Percentiles rank a stretch among this genome's conserved stretches.
phyloP scores from a whole-genome alignment of 2,888 invertebrate genomes.

The Schrankia costaestrigalis region DNA sequence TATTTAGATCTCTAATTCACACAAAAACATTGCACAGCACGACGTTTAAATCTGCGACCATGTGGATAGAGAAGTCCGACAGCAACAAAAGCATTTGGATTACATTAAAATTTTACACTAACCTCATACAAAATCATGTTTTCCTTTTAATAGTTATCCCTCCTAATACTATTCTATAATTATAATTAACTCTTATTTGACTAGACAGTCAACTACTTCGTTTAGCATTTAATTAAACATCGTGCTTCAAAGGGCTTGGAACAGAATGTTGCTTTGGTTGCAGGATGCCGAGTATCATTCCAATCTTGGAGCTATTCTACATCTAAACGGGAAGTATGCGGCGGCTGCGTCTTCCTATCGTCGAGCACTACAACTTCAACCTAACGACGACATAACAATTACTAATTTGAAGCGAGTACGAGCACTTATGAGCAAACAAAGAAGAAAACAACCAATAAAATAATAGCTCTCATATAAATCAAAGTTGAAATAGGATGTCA shows the following conservation, averaged over 20 bases:
- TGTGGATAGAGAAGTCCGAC: too few relatives aligned
- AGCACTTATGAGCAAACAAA: constrained; percentile 61
- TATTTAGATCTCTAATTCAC: too few relatives aligned
- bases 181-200: too few relatives aligned
- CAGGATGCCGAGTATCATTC: constrained; percentile 95
- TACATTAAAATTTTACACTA: too few relatives aligned
- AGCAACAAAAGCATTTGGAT: too few relatives aligned
- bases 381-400: constrained; percentile 92
- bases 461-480: constrained; percentile 20
- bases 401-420: constrained; percentile 87
- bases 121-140: too few relatives aligned
- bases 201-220: too few relatives aligned
- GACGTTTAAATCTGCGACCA: too few relatives aligned
- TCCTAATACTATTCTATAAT: background rate
- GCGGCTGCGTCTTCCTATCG: constrained; percentile 94
- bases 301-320: constrained; percentile 96
- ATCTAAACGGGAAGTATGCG: constrained; percentile 93
- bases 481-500: constrained; percentile 57
- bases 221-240: constrained; percentile 9
- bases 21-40: too few relatives aligned
- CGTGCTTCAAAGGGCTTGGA: constrained; percentile 9
- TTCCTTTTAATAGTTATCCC: too few relatives aligned
- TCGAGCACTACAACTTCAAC: constrained; percentile 91
- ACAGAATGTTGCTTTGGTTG: constrained; percentile 27
- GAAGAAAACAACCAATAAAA: constrained; percentile 48